Base-by-base conservation (phyloP, 2,888 invertebrate genomes). In the Lithophane leautieri region DNA sequence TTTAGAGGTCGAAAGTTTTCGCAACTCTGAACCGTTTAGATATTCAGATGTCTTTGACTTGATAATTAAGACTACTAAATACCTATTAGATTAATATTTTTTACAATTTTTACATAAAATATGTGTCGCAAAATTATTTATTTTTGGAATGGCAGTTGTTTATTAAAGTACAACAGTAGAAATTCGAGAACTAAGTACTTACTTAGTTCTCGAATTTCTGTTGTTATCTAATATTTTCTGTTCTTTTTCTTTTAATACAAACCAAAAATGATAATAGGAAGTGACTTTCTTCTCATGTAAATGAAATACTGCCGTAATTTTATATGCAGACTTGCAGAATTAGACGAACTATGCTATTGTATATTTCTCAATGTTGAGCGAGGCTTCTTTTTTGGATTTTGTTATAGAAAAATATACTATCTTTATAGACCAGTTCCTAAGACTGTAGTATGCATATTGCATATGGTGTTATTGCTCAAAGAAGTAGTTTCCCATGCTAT, bases 21-120 rank as follows among this genome's bases (percentile, higher is more conserved):
- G 72, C 66, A 82, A 82, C 22, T 63, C 22, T 47, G 34, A 70
- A 65, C 63, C 44, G 63, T 76, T 71, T 65, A 50, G 3, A 56
- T 68, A 82, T 79, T 63, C 56, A 68, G 62, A 78, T 22, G 73
- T 28, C 61, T 58, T 47, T 76, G 67, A 76, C 28, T 82, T 73
- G 14, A 69, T 74, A 71, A 74, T 65, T 67, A 52, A 11, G 44
- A n/a, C 63, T 63, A 28, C 40, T 61, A 70, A 54, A 19, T 69
- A 28, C 14, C 52, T 28, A 9, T 60, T 22, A 28, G 11, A 66
- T 60, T 65, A 58, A 58, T 65, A 56, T 61, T 60, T 61, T 68
- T 73, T 34, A 42, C 19, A 40, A 28, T n/a, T 66, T 73, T 74
- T 14, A 61, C 25, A 61, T 75, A 54, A 76, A 75, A 40, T 25